Evolutionary conservation across 1,140 invertebrate species (phyloP).

Genomic region (Drosophila hydei): DNA sequence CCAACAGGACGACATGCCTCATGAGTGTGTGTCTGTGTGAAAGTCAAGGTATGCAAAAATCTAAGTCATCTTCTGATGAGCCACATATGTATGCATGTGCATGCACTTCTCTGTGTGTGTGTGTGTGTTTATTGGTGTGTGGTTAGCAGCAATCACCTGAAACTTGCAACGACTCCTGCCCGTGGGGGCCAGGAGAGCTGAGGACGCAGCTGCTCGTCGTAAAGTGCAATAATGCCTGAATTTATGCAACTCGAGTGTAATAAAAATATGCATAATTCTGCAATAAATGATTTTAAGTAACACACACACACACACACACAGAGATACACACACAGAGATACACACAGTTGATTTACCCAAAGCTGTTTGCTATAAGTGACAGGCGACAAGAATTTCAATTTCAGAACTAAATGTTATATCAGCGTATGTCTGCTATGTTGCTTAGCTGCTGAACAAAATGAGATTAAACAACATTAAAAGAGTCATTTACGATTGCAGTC

Average conservation of each 20-base stretch:
- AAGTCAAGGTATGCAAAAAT: slow-evolving; percentile 72
- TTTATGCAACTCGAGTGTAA: slow-evolving; percentile 79
- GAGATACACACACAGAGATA: slow-evolving; percentile 29
- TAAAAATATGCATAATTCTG: slow-evolving; percentile 81
- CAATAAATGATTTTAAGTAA: slow-evolving; percentile 80
- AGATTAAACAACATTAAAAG: too few relatives aligned
- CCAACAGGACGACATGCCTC: slow-evolving; percentile 11
- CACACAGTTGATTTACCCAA: slow-evolving; percentile 40
- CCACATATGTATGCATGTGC: slow-evolving; percentile 34
- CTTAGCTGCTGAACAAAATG: too few relatives aligned
- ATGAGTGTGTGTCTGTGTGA: slow-evolving; percentile 23
- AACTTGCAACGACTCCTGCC: slow-evolving; percentile 47
- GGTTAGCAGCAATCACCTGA: slow-evolving; percentile 62
- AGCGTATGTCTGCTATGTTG: too few relatives aligned
- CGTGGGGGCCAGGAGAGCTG: slow-evolving; percentile 18
- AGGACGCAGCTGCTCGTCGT: slow-evolving; percentile 74
- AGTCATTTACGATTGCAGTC: too few relatives aligned
- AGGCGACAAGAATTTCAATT: slow-evolving; percentile 59
- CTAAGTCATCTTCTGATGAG: slow-evolving; percentile 66
- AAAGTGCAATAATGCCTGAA: slow-evolving; percentile 80
- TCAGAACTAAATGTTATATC: background rate
- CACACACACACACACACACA: slow-evolving; percentile 37
- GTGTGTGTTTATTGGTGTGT: slow-evolving; percentile 35
- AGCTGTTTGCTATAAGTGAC: slow-evolving; percentile 40
- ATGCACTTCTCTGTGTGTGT: background rate